Conservation (phyloP, 2,113 vertebrate genomes). For the Lophius piscatorius region DNA sequence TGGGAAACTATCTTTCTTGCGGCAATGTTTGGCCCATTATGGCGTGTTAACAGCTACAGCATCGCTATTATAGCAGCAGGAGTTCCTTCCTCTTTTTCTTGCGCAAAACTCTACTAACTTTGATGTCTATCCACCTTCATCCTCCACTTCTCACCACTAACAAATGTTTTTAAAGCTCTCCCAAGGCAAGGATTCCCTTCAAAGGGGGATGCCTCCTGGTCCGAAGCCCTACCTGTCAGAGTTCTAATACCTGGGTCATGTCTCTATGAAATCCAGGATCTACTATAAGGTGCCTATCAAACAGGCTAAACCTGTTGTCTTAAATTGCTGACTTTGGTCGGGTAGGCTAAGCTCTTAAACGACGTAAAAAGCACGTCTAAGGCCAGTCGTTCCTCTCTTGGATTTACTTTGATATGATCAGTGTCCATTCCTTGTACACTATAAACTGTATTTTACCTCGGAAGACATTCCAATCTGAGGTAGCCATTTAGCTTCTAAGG, state of each 20-base stretch:
- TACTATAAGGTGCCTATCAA: conserved; percentile 25
- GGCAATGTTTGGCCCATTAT: not conserved
- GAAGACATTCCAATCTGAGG: too few relatives aligned
- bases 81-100: not conserved
- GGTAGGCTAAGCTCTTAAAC: conserved; percentile 26
- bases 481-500: too few relatives aligned
- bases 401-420: too few relatives aligned
- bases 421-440: too few relatives aligned
- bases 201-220: conserved; percentile 8
- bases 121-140: conserved; percentile 19
- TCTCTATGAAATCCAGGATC: conserved; percentile 37
- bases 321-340: conserved; percentile 32
- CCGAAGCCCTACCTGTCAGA: conserved; percentile 30
- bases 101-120: conserved; percentile 4
- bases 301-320: conserved; percentile 28
- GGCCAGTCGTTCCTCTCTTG: not conserved
- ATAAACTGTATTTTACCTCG: too few relatives aligned
- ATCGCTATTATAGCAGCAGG: not conserved
- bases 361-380: conserved; percentile 7
- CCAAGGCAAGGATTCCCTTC: conserved; percentile 11
- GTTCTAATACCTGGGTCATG: conserved; percentile 36
- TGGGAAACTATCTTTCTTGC: conserved; percentile 8
- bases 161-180: conserved; percentile 26
- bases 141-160: conserved; percentile 11
- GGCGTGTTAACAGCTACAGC: too few relatives aligned